Evolutionary conservation across 2,113 vertebrate species (phyloP), one percentile per base, ranked within the genome.

Genomic region (Coptodon rendalli): DNA sequence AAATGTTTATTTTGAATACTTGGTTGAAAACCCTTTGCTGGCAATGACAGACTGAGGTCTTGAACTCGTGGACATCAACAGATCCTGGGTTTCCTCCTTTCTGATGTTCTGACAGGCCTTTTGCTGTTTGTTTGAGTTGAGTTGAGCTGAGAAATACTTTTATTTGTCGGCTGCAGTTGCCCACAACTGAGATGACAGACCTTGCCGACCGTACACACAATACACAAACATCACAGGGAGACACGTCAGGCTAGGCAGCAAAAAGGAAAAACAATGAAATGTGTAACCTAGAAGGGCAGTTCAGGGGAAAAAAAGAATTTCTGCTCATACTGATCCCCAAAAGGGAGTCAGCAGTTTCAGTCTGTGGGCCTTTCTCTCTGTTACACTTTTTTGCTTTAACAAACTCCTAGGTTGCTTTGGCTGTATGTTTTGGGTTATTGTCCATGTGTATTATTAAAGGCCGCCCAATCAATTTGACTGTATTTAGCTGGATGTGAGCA

Each of bases 391-490:
- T 66, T 38, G 6, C 31, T 66, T 38, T 38, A 66, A 36, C 38
- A 38, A 66, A 66, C 31, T 66, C 10, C 2, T 66, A 7, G 61
- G 10, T 66, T 66, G 17, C 61, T 66, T 66, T 66, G 61, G 61
- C 6, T 3, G 17, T 66, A n/a, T 66, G 4, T 12, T 66, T 66
- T 66, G 31, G 17, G 61, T 66, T 36, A 38, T 66, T 36, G 31
- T 38, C 34, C 7, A 2, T 66, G 10, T 38, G 0, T 66, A 2
- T 66, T 66, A 66, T 38, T 66, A 66, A 66, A 66, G 34, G 31
- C 31, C 0, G 1, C 2, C 57, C 1, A 0, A 36, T 3, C 4
- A 0, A n/a, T 66, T n/a, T 66, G 19, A 66, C 61, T 66, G 61
- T 13, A 66, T 66, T 66, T 66, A 38, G 61, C 61, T 66, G 2